A percentile compares a stretch with the other conserved stretches of the same genome.
Conservation (phyloP, 2,888 invertebrate genomes). For the Rhogogaster chlorosoma region DNA sequence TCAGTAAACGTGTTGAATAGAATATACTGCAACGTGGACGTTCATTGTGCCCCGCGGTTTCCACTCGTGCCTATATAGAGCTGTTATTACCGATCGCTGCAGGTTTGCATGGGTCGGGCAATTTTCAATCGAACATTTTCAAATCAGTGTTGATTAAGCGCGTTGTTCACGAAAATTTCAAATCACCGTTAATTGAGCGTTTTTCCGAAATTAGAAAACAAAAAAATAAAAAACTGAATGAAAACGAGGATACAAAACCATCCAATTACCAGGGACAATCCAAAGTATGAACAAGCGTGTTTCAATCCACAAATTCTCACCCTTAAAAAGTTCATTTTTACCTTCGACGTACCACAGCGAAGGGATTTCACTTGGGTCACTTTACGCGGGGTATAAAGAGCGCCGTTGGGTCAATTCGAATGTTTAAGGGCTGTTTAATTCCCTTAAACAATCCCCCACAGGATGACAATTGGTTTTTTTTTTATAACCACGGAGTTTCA, state of each 20-base stretch:
- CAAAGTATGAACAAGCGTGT: background rate
- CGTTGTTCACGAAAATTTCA: background rate
- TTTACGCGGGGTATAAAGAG: no score
- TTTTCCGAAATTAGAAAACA: background rate
- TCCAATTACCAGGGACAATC: background rate
- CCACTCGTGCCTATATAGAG: background rate
- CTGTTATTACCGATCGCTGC: slow-evolving; percentile 7
- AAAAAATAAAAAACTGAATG: background rate
- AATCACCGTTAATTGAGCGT: background rate
- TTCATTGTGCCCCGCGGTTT: slow-evolving; percentile 16
- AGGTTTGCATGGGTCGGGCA: background rate
- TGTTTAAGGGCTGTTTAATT: background rate
- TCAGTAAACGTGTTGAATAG: background rate
- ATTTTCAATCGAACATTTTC: slow-evolving; percentile 35
- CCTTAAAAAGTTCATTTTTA: background rate
- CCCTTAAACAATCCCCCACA: background rate
- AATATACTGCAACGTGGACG: background rate
- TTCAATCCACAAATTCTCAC: background rate
- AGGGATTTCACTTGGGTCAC: background rate
- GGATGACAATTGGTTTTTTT: background rate
- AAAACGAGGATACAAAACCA: background rate
- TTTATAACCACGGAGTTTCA: background rate
- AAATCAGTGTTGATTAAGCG: slow-evolving; percentile 23
- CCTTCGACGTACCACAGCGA: background rate
- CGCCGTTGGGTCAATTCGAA: no score